Percentiles rank a stretch among this genome's conserved stretches.
These are phyloP conservation scores for Axis porcinus DNA, from an alignment of 2,113 vertebrate species.

Conservation along the genomic window DNA sequence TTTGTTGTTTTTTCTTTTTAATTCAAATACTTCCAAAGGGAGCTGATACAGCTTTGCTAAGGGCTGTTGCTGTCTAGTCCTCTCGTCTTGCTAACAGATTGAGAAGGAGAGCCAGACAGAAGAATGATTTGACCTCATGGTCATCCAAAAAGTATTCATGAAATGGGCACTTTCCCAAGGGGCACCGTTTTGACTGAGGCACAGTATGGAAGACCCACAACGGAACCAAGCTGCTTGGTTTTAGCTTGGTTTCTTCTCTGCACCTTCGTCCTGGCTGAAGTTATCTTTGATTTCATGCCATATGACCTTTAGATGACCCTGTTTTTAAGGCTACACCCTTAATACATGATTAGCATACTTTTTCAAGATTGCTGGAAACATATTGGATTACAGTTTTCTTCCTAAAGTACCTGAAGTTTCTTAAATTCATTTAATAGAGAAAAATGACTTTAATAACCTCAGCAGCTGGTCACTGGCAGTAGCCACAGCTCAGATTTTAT, in stretches of 20 bases:
- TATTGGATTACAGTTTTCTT: slow-evolving; percentile 30
- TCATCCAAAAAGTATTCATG: neutral
- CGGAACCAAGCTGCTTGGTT: neutral
- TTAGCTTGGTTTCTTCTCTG: neutral
- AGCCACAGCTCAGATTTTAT: slow-evolving; percentile 53
- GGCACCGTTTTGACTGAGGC: neutral
- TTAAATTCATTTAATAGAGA: slow-evolving; percentile 54
- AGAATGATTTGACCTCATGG: neutral
- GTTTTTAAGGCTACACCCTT: neutral
- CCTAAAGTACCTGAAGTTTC: slow-evolving; percentile 19
- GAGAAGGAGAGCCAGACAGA: neutral
- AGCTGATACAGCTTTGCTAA: neutral
- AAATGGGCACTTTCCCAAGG: neutral
- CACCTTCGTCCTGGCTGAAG: neutral
- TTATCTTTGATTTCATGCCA: neutral
- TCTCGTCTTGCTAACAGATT: neutral
- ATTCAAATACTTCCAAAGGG: neutral
- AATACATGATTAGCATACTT: neutral
- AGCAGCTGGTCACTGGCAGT: slow-evolving; percentile 24
- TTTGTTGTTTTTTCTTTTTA: neutral
- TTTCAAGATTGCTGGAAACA: slow-evolving; percentile 6
- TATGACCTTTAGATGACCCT: neutral
- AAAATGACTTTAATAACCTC: slow-evolving; percentile 69
- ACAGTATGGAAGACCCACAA: neutral
- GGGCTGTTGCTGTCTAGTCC: neutral